Conservation (phyloP, 2,888 invertebrate genomes). For the Limnephilus lunatus region DNA sequence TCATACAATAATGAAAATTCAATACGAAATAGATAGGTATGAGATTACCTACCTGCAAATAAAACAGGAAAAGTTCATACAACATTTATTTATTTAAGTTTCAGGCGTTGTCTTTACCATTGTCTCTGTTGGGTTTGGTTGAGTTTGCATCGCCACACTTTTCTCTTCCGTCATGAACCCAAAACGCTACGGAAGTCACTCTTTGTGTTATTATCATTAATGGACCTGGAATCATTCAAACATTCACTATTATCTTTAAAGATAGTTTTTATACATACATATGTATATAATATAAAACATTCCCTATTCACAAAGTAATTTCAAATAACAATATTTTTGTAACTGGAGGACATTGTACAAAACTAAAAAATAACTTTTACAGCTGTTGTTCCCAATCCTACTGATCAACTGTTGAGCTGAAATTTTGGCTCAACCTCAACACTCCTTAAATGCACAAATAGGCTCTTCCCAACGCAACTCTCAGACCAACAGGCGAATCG, state of each 20-base stretch:
- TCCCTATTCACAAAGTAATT: too few relatives aligned
- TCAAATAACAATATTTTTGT: too few relatives aligned
- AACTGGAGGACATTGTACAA: too few relatives aligned
- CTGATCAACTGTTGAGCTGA: too few relatives aligned
- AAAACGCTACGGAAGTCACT: constrained; percentile 94
- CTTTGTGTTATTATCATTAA: constrained; percentile 98
- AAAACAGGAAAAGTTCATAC: not conserved
- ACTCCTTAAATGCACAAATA: too few relatives aligned
- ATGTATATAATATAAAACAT: too few relatives aligned
- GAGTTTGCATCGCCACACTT: constrained; percentile 71
- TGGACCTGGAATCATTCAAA: constrained; percentile 80
- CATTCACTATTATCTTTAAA: not conserved
- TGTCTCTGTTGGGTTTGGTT: constrained; percentile 63
- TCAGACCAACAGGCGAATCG: too few relatives aligned
- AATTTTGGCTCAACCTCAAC: too few relatives aligned
- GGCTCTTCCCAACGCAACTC: too few relatives aligned
- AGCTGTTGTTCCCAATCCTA: too few relatives aligned
- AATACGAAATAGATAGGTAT: not conserved
- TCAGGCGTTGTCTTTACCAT: constrained; percentile 51
- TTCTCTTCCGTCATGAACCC: constrained; percentile 90
- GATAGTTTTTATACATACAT: too few relatives aligned
- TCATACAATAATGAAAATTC: not conserved
- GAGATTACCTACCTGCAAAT: constrained; percentile 2
- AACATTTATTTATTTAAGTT: constrained; percentile 2
- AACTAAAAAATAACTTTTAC: too few relatives aligned